Evolutionary conservation across 2,888 invertebrate genomes (phyloP).

Genomic region (Limnephilus auricula): DNA sequence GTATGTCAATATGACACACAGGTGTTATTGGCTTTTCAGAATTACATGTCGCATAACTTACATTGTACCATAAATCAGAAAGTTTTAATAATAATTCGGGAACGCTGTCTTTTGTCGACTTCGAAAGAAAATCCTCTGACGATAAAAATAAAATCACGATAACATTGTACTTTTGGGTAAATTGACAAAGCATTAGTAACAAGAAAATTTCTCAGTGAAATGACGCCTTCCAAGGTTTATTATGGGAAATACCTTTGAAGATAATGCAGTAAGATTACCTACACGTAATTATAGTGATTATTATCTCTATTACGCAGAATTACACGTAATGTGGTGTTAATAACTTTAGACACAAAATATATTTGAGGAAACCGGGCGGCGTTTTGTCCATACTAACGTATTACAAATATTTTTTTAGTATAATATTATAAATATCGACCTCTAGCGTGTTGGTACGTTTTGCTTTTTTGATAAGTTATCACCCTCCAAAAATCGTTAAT

Average conservation of each 20-base stretch:
- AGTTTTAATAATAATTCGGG: background rate
- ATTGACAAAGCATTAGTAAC: background rate
- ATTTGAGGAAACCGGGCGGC: too few species aligned
- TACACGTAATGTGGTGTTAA: background rate
- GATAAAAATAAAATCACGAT: background rate
- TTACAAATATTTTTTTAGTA: too few species aligned
- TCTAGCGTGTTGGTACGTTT: too few species aligned
- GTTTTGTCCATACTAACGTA: too few species aligned
- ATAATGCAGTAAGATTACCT: background rate
- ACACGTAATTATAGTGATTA: background rate
- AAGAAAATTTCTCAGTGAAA: background rate
- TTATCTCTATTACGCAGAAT: background rate
- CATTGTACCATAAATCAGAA: background rate
- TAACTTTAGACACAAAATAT: background rate
- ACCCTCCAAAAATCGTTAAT: too few species aligned
- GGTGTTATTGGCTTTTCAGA: background rate
- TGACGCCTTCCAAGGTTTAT: background rate
- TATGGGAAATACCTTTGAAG: background rate
- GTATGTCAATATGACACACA: background rate
- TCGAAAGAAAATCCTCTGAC: background rate
- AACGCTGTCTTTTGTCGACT: background rate
- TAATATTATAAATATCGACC: too few species aligned
- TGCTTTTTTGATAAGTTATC: too few species aligned
- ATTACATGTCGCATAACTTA: background rate
- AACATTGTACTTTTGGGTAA: background rate